A percentile compares a stretch with the other conserved stretches of the same genome.
These are phyloP conservation scores for Pogonus chalceus DNA, from an alignment of 1,140 invertebrate genomes.

Conservation along the genomic window DNA sequence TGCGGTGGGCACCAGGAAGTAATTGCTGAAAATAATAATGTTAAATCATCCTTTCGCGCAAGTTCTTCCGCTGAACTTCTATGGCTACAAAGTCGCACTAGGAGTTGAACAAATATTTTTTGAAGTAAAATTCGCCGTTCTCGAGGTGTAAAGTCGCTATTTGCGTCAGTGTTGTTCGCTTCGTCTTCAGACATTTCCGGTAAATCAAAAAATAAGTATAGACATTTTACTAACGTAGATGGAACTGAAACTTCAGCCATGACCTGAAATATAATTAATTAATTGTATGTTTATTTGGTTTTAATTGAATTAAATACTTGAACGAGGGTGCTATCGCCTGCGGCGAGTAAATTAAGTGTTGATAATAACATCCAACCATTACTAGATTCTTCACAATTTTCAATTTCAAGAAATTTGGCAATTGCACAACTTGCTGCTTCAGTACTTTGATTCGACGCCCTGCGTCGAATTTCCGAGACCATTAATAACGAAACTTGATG, in stretches of 20 bases:
- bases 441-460: conserved; percentile 92
- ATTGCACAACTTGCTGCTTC: conserved; percentile 93
- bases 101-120: conserved; percentile 92
- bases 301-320: conserved; percentile 39
- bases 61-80: conserved; percentile 90
- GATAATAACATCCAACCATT: conserved; percentile 95
- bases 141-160: conserved; percentile 79
- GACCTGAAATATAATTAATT: conserved; percentile 47
- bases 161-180: conserved; percentile 57
- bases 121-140: conserved; percentile 87
- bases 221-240: conserved; percentile 95
- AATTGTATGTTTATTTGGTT: background rate
- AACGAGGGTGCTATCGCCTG: conserved; percentile 67
- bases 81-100: conserved; percentile 88
- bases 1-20: conserved; percentile 87
- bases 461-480: conserved; percentile 85
- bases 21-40: conserved; percentile 90
- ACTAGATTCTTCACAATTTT: conserved; percentile 82
- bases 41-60: conserved; percentile 91
- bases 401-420: conserved; percentile 90
- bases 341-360: conserved; percentile 80
- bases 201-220: conserved; percentile 98
- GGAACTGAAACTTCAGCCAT: conserved; percentile 93
- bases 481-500: conserved; percentile 90
- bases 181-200: conserved; percentile 79